Base-by-base conservation (phyloP, 1,140 invertebrate species). In the Branchinecta lynchi region DNA sequence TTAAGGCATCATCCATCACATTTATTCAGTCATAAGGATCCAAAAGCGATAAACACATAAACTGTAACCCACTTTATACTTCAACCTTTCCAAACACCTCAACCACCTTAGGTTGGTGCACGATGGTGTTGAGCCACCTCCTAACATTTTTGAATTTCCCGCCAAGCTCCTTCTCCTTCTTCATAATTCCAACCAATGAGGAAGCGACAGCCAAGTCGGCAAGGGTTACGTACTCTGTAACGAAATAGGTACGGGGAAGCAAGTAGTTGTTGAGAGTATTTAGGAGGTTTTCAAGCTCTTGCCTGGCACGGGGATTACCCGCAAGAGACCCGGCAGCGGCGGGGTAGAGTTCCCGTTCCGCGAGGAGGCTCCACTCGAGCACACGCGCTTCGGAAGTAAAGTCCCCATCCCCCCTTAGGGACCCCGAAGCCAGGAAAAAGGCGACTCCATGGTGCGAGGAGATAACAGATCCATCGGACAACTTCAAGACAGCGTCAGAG, bases 121-220 rank as follows among this genome's bases (percentile, higher is more conserved):
- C 74, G 17, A 84, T 71, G 17, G 83, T 84, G n/a, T 76, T 78
- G 75, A 83, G 84, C 82, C 82, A 84, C 69, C 83, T 72, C 3
- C 71, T 73, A 8, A 75, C 70, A 44, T 71, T 72, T n/a, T 72
- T 67, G 15, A 74, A 67, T 44, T 68, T 70, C 43, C 68, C 60
- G 20, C 71, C 44, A 20, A 10, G 17, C 8, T 17, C 21, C 3
- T 43, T 60, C 15, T 71, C 72, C 72, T 78, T 71, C 73, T 81
- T 75, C 74, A 81, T 84, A n/a, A 80, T 77, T 7, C 77, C 74
- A 45, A 83, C 72, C 9, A 85, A 73, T 72, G 80, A 77, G 66
- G 79, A 78, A 66, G 79, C 79, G 12, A 83, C 76, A 68, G 77
- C 75, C 68, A 84, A 77, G 75, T 84, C 83, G 67, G 83, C 83